Evolutionary conservation across 2,113 vertebrate species (phyloP).

Genomic region (Corydoras maculifer): DNA sequence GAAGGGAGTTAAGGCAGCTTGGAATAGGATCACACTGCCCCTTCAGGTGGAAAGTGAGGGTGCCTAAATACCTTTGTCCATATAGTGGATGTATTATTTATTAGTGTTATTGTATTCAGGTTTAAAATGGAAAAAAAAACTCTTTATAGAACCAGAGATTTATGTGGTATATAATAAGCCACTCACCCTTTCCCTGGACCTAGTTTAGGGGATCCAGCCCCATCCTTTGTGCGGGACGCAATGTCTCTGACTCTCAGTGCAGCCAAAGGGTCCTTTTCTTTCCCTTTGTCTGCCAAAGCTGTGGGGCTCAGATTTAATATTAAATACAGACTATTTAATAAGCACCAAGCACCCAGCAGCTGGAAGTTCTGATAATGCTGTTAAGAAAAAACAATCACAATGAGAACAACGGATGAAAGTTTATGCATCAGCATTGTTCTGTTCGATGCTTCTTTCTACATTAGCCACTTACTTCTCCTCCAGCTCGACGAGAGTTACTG

Average conservation of each 20-base stretch:
- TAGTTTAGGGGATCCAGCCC: conserved; percentile 92
- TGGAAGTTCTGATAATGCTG: conserved; percentile 99
- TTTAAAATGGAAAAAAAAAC: no score
- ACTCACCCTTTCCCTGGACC: conserved; percentile 91
- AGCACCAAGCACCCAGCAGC: conserved; percentile 93
- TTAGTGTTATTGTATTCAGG: no score
- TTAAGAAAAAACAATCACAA: background rate
- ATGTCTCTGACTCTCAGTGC: conserved; percentile 92
- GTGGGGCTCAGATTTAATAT: conserved; percentile 95
- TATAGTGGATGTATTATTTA: no score
- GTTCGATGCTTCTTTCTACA: no score
- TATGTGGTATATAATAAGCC: no score
- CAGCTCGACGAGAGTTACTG: conserved; percentile 87
- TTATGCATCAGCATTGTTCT: no score
- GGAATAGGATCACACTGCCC: no score
- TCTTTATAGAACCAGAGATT: no score
- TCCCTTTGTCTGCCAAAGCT: conserved; percentile 93
- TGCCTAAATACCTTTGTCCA: no score
- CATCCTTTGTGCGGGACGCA: conserved; percentile 86
- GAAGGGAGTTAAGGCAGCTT: no score
- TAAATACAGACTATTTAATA: conserved; percentile 95
- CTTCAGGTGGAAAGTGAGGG: no score
- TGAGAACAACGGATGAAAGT: background rate
- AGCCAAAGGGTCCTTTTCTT: conserved; percentile 94
- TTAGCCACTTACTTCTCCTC: conserved; percentile 77